Percentiles rank a stretch among this genome's conserved stretches.
phyloP scores from a whole-genome alignment of 2,113 vertebrate genomes.

The Mastomys natalensis region DNA sequence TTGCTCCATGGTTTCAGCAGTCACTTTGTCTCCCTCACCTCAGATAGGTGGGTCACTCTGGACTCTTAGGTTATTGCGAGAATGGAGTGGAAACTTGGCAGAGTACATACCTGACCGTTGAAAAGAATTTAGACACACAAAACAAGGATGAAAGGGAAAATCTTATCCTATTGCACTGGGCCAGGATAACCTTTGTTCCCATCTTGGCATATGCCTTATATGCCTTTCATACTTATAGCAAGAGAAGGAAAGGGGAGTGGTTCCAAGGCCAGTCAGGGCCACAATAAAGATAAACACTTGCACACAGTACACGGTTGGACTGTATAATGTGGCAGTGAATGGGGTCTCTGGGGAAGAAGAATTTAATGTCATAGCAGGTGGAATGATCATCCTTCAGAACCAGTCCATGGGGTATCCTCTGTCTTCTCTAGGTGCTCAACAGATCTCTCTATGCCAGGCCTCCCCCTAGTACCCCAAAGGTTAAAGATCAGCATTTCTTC shows the following conservation, averaged over 20 bases:
- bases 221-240: background rate
- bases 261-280: background rate
- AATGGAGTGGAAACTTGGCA: background rate
- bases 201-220: background rate
- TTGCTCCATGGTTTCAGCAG: background rate
- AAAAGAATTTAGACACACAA: background rate
- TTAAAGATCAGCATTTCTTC: background rate
- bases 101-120: background rate
- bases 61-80: background rate
- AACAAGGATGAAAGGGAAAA: background rate
- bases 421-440: background rate
- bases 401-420: background rate
- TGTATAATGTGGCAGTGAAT: rapidly evolving
- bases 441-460: background rate
- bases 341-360: background rate
- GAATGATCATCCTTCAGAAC: too few species aligned
- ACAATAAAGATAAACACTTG: background rate
- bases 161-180: background rate
- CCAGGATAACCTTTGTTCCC: background rate
- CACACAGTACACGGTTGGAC: background rate
- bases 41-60: background rate
- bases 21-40: background rate
- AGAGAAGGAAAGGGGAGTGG: too few species aligned
- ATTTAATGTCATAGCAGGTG: rapidly evolving
- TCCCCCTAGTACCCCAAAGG: background rate